Evolutionary conservation across 2,888 invertebrate genomes (phyloP).

Genomic region (Drosophila colorata): DNA sequence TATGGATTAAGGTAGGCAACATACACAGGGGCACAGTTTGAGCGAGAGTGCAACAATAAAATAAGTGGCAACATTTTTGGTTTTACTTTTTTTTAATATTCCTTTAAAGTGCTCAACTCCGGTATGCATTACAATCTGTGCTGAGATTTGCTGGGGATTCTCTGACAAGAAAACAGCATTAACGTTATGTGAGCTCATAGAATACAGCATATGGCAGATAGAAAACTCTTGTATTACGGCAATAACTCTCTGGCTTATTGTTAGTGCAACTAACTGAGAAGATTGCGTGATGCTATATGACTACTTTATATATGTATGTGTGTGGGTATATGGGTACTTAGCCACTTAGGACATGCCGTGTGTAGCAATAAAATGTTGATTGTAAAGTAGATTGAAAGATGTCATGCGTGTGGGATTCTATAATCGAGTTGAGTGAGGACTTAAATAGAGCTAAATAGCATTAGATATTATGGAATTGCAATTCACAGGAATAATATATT

Average conservation of each 20-base stretch:
- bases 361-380: background rate
- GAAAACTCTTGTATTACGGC: conserved; percentile 29
- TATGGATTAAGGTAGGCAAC: conserved; percentile 31
- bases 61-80: conserved; percentile 27
- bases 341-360: background rate
- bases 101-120: conserved; percentile 25
- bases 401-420: background rate
- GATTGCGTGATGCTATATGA: background rate
- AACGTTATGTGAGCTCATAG: conserved; percentile 33
- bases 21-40: conserved; percentile 7
- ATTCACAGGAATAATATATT: background rate
- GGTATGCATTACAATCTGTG: conserved; percentile 4
- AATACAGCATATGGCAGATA: conserved; percentile 22
- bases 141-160: conserved; percentile 31
- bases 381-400: background rate
- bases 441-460: too few species aligned
- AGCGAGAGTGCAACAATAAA: conserved; percentile 38
- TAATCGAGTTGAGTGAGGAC: too few species aligned
- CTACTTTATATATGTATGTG: background rate
- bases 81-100: conserved; percentile 8
- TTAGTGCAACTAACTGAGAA: conserved; percentile 7
- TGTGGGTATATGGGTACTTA: background rate
- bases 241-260: conserved; percentile 35
- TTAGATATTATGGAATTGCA: too few species aligned
- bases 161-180: conserved; percentile 54